A percentile compares a stretch with the other conserved stretches of the same genome.
Conservation (phyloP, 2,888 invertebrate species). For the Schrankia costaestrigalis region DNA sequence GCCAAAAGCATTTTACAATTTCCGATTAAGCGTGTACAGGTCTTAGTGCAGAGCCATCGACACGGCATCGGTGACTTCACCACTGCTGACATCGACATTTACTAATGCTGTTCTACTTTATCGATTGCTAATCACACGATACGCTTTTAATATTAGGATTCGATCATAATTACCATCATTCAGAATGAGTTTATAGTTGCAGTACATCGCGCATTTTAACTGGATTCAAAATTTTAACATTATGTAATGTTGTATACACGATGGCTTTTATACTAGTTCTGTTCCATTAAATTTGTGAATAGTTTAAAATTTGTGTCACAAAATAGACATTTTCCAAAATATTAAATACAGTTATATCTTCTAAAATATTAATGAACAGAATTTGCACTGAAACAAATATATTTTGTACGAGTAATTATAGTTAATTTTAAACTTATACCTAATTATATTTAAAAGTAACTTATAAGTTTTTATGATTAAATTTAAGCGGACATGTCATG, state of each 20-base stretch:
- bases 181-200: constrained; percentile 23
- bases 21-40: constrained; percentile 53
- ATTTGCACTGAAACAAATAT: constrained; percentile 60
- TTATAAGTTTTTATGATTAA: constrained; percentile 63
- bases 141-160: constrained; percentile 62
- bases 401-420: constrained; percentile 67
- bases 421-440: constrained; percentile 59
- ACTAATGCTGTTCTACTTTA: constrained; percentile 27
- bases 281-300: constrained; percentile 24
- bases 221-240: constrained; percentile 30
- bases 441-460: constrained; percentile 50
- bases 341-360: constrained; percentile 36
- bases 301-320: constrained; percentile 30
- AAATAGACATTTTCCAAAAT: constrained; percentile 31
- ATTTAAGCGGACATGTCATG: constrained; percentile 40
- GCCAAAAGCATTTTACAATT: constrained; percentile 74
- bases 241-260: constrained; percentile 31
- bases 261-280: constrained; percentile 9
- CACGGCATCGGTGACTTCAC: constrained; percentile 2
- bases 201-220: constrained; percentile 28
- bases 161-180: constrained; percentile 33
- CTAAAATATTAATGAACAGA: constrained; percentile 35
- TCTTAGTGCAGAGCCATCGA: constrained; percentile 33
- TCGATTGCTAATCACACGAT: constrained; percentile 51
- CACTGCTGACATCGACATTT: constrained; percentile 26